Evolutionary conservation across 2,797 vertebrate genomes (phyloP).

Genomic region (Steatocranus sp.): DNA sequence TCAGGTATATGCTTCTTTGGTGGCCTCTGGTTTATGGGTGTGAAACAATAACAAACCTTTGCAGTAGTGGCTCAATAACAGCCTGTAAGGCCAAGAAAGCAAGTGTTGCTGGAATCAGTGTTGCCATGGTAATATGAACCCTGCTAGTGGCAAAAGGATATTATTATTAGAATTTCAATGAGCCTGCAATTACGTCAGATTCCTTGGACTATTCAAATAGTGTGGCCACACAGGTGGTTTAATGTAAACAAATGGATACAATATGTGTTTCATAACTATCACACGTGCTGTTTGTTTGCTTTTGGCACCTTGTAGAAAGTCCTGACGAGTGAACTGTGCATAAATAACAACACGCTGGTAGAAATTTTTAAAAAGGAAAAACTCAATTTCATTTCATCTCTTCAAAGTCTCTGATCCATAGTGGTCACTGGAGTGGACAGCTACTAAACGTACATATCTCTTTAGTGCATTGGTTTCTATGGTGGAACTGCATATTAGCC

Average conservation of each 20-base stretch:
- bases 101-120: background rate
- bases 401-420: too few relatives aligned
- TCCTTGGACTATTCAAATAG: background rate
- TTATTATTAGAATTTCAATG: background rate
- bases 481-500: too few relatives aligned
- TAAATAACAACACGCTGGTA: background rate
- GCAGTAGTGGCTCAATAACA: background rate
- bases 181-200: background rate
- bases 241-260: background rate
- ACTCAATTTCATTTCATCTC: conserved; percentile 21
- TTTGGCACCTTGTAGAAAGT: background rate
- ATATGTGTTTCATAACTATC: background rate
- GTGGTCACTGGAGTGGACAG: too few relatives aligned
- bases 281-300: background rate
- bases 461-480: too few relatives aligned
- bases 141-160: background rate
- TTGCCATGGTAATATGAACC: conserved; percentile 16
- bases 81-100: background rate
- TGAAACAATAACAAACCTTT: background rate
- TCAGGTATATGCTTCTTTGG: background rate
- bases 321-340: background rate
- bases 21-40: background rate
- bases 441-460: too few relatives aligned
- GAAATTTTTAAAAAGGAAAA: background rate
- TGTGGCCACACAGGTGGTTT: background rate